Conservation (phyloP, 2,888 invertebrate species). For the Phyllotreta cruciferae region DNA sequence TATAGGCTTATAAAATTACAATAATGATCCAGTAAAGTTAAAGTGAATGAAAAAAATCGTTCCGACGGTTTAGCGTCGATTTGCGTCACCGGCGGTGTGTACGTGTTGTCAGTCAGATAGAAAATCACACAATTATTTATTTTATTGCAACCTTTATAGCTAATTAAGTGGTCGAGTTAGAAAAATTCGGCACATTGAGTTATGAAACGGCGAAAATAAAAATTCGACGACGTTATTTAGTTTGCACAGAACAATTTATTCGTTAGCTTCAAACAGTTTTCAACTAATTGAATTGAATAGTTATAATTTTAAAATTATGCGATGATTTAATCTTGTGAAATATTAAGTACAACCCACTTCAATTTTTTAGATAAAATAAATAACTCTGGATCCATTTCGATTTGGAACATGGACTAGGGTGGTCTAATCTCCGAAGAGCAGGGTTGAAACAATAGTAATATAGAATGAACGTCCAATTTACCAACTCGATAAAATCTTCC, state of each 20-base stretch:
- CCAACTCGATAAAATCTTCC: slow-evolving; percentile 21
- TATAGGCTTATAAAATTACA: too few relatives aligned
- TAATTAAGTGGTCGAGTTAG: background rate
- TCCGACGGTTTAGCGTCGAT: slow-evolving; percentile 1
- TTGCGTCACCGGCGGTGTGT: slow-evolving; percentile 9
- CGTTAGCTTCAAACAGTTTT: too few relatives aligned
- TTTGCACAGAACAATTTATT: too few relatives aligned
- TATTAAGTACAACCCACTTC: slow-evolving; percentile 1
- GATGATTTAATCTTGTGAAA: too few relatives aligned
- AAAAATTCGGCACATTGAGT: too few relatives aligned
- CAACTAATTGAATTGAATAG: too few relatives aligned
- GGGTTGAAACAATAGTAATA: slow-evolving; percentile 21
- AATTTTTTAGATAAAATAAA: slow-evolving; percentile 13
- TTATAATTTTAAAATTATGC: too few relatives aligned
- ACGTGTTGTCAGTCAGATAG: slow-evolving; percentile 17
- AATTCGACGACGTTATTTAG: too few relatives aligned
- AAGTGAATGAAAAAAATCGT: background rate
- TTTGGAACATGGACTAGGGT: slow-evolving; percentile 16
- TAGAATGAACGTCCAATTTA: slow-evolving; percentile 24
- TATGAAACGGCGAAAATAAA: too few relatives aligned
- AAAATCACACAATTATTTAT: slow-evolving; percentile 18
- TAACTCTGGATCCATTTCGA: slow-evolving; percentile 7
- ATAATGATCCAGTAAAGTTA: too few relatives aligned
- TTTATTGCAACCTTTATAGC: slow-evolving; percentile 13
- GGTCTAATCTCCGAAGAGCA: slow-evolving; percentile 24